Base-by-base conservation (phyloP, 2,888 invertebrate species). In the Argynnis bischoffii region DNA sequence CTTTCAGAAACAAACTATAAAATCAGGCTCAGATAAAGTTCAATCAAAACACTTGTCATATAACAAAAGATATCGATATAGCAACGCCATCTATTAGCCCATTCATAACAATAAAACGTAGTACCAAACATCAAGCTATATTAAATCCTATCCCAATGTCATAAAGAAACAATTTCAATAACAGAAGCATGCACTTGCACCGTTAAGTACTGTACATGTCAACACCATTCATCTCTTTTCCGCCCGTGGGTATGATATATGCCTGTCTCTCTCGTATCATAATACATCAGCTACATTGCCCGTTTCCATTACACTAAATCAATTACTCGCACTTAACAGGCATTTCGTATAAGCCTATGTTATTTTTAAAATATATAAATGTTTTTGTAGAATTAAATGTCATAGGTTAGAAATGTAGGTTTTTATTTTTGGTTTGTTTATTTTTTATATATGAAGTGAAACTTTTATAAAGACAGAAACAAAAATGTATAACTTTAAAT, bases 221-320 rank as follows among this genome's bases (percentile, higher is more conserved):
- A 69, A 75, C 75, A 77, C 81, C 86, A 84, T 86, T 86, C 78
- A 80, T 90, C 87, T 87, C 89, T 76, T 81, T 89, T 83, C 76
- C 78, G 74, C 87, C 69, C 81, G 79, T 78, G 74, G 77, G 77
- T 74, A 79, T 81, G 82, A 80, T 77, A 74, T 79, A 77, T 77
- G 79, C 81, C 84, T 81, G 79, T 89, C 90, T 84, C 89, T 75
- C 79, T 88, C 87, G 81, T 83, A 84, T 86, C 85, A 86, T 84
- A 82, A 86, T 84, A 86, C 87, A 88, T 89, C 89, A 86, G 82
- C 84, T 82, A 82, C 86, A 88, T 87, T 89, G 87, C 87, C 85
- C 81, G 91, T 91, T 90, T 92, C 89, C 90, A 92, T 91, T 90
- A 88, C 88, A 90, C 88, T 89, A 86, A 87, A 90, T 90, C 89